Evolutionary conservation across 1,140 invertebrate species (phyloP).

Genomic region (Achroia grisella): DNA sequence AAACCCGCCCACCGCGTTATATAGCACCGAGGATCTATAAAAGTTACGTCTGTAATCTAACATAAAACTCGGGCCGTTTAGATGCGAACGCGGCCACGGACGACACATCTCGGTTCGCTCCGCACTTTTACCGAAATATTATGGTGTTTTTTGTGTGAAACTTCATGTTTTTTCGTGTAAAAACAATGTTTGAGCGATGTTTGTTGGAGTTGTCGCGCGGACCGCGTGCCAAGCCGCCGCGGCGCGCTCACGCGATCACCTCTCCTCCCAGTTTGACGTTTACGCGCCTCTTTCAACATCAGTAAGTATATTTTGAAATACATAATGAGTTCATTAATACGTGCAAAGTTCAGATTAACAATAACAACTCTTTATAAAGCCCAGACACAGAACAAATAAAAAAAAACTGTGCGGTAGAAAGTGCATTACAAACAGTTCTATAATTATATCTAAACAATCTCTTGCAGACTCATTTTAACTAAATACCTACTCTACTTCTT

Average conservation of each 20-base stretch:
- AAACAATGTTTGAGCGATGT: slow-evolving; percentile 29
- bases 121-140: slow-evolving; percentile 70
- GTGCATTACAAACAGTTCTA: too few relatives aligned
- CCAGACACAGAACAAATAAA: too few relatives aligned
- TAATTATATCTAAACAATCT: too few relatives aligned
- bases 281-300: slow-evolving; percentile 27
- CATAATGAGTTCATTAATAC: too few relatives aligned
- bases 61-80: slow-evolving; percentile 74
- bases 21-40: slow-evolving; percentile 74
- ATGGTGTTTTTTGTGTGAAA: slow-evolving; percentile 56
- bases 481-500: too few relatives aligned
- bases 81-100: slow-evolving; percentile 71
- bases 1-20: slow-evolving; percentile 66
- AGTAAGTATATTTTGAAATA: slow-evolving; percentile 50
- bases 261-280: slow-evolving; percentile 37
- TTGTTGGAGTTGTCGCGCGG: slow-evolving; percentile 34
- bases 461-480: too few relatives aligned
- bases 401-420: too few relatives aligned
- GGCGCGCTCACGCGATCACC: slow-evolving; percentile 31
- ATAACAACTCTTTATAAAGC: too few relatives aligned
- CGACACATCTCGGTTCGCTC: slow-evolving; percentile 71
- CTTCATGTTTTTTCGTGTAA: slow-evolving; percentile 46
- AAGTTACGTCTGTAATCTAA: slow-evolving; percentile 74
- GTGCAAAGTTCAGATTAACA: too few relatives aligned
- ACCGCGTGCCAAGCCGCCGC: slow-evolving; percentile 14